These are phyloP conservation scores for Halcyon senegalensis DNA, from an alignment of 2,113 vertebrate species.

Conservation along the genomic window DNA sequence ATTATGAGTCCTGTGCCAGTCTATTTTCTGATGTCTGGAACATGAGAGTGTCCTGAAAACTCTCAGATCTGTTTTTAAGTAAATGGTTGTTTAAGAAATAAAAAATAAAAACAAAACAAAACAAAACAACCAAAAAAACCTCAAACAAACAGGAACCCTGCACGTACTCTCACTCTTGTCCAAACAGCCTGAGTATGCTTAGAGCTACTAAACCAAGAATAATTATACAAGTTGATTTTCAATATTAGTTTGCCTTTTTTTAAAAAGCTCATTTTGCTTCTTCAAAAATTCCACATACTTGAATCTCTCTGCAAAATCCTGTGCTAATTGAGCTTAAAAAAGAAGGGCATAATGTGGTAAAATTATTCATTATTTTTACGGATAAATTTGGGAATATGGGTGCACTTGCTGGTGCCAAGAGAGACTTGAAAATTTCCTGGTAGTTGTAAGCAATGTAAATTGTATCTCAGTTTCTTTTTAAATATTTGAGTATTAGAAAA, in stretches of 20 bases:
- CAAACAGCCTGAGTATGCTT: background rate
- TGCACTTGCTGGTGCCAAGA: background rate
- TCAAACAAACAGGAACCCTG: background rate
- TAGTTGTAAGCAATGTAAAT: background rate
- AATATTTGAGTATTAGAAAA: background rate
- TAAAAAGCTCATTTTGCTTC: background rate
- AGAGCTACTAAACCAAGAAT: background rate
- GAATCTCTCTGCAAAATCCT: background rate
- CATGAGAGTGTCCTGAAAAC: background rate
- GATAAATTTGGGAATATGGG: background rate
- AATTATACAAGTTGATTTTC: background rate
- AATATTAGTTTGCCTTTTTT: background rate
- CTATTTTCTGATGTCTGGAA: background rate
- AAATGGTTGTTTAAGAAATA: background rate
- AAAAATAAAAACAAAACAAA: too few relatives aligned
- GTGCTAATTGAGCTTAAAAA: background rate
- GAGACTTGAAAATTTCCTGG: background rate
- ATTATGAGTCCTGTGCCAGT: background rate
- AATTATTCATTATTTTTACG: background rate
- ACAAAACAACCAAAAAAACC: background rate
- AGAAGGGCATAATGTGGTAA: background rate
- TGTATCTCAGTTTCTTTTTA: background rate
- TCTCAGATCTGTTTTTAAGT: background rate
- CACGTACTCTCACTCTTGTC: background rate
- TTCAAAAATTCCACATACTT: background rate